These are phyloP conservation scores for Podabrus alpinus DNA, from an alignment of 2,888 invertebrate species.

Conservation along the genomic window DNA sequence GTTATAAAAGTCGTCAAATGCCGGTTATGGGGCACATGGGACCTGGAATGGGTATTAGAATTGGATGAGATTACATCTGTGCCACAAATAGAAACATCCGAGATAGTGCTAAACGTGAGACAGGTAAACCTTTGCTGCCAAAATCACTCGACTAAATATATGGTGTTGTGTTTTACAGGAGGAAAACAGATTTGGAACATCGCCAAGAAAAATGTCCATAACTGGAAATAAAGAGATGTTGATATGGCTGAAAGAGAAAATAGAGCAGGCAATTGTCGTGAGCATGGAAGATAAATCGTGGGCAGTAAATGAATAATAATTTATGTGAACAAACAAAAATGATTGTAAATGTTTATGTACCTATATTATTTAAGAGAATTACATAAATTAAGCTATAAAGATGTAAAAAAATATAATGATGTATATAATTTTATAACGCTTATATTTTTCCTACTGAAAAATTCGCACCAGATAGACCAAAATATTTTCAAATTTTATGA, in stretches of 20 bases:
- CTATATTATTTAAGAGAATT: neutral
- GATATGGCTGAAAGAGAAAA: conserved; percentile 73
- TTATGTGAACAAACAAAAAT: neutral
- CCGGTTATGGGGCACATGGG: conserved; percentile 72
- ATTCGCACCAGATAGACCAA: no score
- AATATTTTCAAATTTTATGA: no score
- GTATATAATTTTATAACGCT: neutral
- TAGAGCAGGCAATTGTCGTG: conserved; percentile 74
- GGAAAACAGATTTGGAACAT: conserved; percentile 46
- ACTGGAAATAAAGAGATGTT: conserved; percentile 67
- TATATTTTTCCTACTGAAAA: neutral
- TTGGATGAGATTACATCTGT: conserved; percentile 73
- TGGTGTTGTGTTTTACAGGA: conserved; percentile 35
- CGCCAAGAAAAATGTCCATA: conserved; percentile 70
- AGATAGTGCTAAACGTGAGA: conserved; percentile 71
- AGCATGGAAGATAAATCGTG: conserved; percentile 75
- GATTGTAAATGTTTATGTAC: neutral
- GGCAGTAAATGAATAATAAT: conserved; percentile 36
- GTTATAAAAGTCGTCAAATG: conserved; percentile 74
- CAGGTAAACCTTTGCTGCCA: conserved; percentile 61
- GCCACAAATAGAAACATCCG: conserved; percentile 63
- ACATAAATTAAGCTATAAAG: neutral
- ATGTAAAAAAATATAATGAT: neutral
- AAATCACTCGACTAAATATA: neutral
- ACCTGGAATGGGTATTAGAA: conserved; percentile 74